Conservation (phyloP, 1,140 invertebrate genomes). For the Schlechtendalia chinensis region DNA sequence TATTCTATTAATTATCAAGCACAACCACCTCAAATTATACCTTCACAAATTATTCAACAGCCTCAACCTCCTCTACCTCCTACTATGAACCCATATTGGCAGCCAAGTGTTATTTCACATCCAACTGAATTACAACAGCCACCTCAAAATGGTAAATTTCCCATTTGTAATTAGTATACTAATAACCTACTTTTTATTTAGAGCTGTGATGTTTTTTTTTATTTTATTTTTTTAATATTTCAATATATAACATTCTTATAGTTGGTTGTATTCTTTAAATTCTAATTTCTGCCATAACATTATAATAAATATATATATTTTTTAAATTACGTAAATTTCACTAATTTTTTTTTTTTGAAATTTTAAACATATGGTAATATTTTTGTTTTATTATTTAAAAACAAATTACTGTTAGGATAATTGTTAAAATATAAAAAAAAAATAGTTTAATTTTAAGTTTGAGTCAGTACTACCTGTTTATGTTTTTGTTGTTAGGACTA, state of each 20-base stretch:
- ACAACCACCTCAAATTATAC: slow-evolving; percentile 8
- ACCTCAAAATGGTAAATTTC: slow-evolving; percentile 44
- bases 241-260: slow-evolving; percentile 2
- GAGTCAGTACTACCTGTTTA: background rate
- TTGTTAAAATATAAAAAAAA: background rate
- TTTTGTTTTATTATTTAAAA: slow-evolving; percentile 20
- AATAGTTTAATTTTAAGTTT: background rate
- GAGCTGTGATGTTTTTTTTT: slow-evolving; percentile 34
- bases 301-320: background rate
- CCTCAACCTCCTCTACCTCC: background rate
- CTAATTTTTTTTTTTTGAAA: background rate
- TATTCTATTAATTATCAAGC: slow-evolving; percentile 37
- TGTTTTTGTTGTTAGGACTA: background rate
- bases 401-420: background rate
- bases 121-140: slow-evolving; percentile 1
- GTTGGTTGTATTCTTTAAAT: slow-evolving; percentile 12
- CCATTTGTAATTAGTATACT: background rate
- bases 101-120: slow-evolving; percentile 30
- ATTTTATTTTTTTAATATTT: slow-evolving; percentile 20
- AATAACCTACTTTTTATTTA: background rate
- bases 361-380: background rate
- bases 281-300: background rate
- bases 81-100: slow-evolving; percentile 31
- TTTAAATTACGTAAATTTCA: background rate
- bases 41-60: slow-evolving; percentile 18